Conservation (phyloP, 2,113 vertebrate species). For the Morphnarchus princeps region DNA sequence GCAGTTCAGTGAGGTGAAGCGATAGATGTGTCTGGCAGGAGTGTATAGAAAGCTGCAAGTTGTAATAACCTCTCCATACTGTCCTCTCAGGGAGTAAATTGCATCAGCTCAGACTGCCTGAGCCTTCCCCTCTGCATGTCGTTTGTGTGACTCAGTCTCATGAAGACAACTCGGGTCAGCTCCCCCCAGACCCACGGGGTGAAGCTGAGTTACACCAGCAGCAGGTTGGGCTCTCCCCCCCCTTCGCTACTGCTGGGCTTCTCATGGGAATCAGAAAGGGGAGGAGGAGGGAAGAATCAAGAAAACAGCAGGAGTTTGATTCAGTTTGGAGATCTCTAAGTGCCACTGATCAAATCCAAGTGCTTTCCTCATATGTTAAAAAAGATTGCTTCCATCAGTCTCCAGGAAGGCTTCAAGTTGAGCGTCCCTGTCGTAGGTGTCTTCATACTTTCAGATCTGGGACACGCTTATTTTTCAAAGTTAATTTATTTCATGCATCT, state of each 20-base stretch:
- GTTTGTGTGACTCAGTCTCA: background rate
- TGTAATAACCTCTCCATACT: background rate
- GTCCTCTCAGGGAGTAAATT: background rate
- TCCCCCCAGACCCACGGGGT: background rate
- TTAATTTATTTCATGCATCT: background rate
- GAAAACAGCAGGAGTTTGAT: background rate
- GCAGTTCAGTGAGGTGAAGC: background rate
- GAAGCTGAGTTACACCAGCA: background rate
- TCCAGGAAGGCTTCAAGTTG: background rate
- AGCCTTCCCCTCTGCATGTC: background rate
- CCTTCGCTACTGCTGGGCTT: background rate
- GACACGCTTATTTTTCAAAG: background rate
- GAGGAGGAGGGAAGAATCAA: background rate
- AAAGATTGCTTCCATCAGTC: slow-evolving; percentile 44
- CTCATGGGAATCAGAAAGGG: background rate
- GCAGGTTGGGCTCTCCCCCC: background rate
- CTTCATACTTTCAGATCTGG: background rate
- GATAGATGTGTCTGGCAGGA: background rate
- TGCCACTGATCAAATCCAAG: slow-evolving; percentile 40
- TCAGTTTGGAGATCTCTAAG: background rate
- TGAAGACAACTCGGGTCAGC: background rate
- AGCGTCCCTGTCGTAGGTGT: background rate
- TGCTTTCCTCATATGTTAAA: background rate
- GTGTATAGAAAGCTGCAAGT: background rate
- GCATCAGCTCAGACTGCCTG: background rate